These are phyloP conservation scores for Hydropotes inermis DNA, from an alignment of 2,113 vertebrate genomes.

Conservation along the genomic window DNA sequence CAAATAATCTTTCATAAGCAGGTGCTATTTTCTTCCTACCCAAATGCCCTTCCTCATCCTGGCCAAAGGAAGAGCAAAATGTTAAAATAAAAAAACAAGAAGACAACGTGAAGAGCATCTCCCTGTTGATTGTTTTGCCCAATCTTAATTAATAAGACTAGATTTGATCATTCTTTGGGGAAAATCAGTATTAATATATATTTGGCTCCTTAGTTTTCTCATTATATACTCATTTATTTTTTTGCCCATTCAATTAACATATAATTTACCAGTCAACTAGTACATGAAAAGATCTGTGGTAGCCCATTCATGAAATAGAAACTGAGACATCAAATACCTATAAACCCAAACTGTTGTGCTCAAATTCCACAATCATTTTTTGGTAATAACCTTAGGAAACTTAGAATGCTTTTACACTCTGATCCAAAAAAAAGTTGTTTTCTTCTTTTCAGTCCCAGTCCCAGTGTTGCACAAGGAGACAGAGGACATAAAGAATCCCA, in stretches of 20 bases:
- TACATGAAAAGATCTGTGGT: neutral
- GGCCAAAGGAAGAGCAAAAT: neutral
- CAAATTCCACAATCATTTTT: neutral
- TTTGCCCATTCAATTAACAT: neutral
- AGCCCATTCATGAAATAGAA: neutral
- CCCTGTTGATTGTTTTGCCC: neutral
- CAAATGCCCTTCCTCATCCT: neutral
- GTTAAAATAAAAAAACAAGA: neutral
- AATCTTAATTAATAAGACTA: neutral
- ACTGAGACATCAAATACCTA: neutral
- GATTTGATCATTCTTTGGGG: neutral
- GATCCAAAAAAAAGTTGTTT: neutral
- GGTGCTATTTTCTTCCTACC: neutral
- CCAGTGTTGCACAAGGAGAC: neutral
- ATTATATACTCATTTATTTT: neutral
- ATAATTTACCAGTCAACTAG: neutral
- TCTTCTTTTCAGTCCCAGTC: neutral
- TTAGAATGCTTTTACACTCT: constrained; percentile 1
- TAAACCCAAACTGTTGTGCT: neutral
- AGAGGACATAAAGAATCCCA: neutral
- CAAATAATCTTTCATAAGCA: neutral
- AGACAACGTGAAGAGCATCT: neutral
- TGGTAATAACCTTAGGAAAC: neutral
- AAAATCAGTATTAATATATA: neutral
- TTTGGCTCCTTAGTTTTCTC: neutral